phyloP scores from a whole-genome alignment of 2,888 invertebrate species.

The Nephrotoma appendiculata region DNA sequence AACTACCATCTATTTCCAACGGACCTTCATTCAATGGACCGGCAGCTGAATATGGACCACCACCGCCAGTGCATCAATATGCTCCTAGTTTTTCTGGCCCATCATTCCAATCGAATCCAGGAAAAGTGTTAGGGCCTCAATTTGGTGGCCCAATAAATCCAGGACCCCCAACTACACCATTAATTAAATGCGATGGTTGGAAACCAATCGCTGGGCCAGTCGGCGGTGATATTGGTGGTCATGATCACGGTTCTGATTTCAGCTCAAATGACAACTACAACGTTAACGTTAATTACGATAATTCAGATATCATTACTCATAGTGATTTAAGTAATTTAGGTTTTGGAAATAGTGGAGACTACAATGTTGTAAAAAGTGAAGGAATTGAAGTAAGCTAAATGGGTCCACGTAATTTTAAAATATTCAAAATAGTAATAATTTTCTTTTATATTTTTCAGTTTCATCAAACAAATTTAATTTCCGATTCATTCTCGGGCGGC shows the following conservation, averaged over 20 bases:
- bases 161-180: conserved; percentile 59
- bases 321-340: conserved; percentile 8
- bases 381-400: conserved; percentile 16
- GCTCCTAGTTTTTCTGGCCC: conserved; percentile 14
- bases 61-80: conserved; percentile 27
- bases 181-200: conserved; percentile 73
- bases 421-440: background rate
- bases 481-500: background rate
- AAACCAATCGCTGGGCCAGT: conserved; percentile 63
- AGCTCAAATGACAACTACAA: background rate
- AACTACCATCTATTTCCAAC: conserved; percentile 17
- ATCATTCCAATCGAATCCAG: conserved; percentile 2
- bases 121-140: background rate
- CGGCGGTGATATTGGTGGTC: conserved; percentile 21
- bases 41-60: conserved; percentile 3
- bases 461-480: background rate
- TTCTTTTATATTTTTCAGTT: background rate
- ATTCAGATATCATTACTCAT: conserved; percentile 2
- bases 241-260: conserved; percentile 9
- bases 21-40: conserved; percentile 37
- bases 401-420: background rate
- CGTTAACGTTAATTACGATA: background rate
- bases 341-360: conserved; percentile 4
- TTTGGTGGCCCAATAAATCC: conserved; percentile 31
- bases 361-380: conserved; percentile 11